Evolutionary conservation across 2,888 invertebrate species (phyloP).

Genomic region (Lordiphosa andalusiaca): DNA sequence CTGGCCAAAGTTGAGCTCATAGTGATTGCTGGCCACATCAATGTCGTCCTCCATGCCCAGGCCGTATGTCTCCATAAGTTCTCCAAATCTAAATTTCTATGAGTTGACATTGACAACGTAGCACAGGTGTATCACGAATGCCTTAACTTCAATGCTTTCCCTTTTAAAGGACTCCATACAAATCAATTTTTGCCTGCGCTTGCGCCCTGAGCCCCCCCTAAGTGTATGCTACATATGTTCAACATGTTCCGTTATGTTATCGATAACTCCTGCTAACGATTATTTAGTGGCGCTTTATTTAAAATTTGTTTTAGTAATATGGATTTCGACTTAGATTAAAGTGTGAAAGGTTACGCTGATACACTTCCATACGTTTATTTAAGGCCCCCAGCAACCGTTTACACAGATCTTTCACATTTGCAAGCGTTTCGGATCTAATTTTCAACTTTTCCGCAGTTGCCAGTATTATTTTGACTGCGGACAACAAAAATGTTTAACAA

Average conservation of each 20-base stretch:
- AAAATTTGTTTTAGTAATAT: neutral
- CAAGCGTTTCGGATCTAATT: slow-evolving; percentile 5
- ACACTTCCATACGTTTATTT: slow-evolving; percentile 1
- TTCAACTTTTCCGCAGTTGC: slow-evolving; percentile 14
- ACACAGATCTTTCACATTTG: slow-evolving; percentile 24
- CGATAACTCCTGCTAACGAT: slow-evolving; percentile 4
- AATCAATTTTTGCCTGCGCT: slow-evolving; percentile 32
- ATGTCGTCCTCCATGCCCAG: slow-evolving; percentile 55
- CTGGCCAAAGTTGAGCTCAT: slow-evolving; percentile 76
- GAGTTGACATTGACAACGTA: slow-evolving; percentile 42
- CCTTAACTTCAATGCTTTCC: slow-evolving; percentile 9
- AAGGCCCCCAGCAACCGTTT: slow-evolving; percentile 18
- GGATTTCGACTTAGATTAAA: neutral
- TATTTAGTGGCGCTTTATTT: neutral
- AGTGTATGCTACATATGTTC: slow-evolving; percentile 29
- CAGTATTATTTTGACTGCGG: slow-evolving; percentile 31
- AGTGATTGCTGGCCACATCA: slow-evolving; percentile 45
- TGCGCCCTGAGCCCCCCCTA: slow-evolving; percentile 18
- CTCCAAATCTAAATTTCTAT: slow-evolving; percentile 5
- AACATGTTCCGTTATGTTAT: neutral
- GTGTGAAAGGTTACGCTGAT: neutral
- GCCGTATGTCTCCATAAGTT: slow-evolving; percentile 45
- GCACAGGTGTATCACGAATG: slow-evolving; percentile 13
- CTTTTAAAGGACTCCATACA: slow-evolving; percentile 13
- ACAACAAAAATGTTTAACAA: neutral